A percentile compares a stretch with the other conserved stretches of the same genome.
Evolutionary conservation across 1,140 invertebrate species (phyloP).

Genomic region (Cotesia vestalis): DNA sequence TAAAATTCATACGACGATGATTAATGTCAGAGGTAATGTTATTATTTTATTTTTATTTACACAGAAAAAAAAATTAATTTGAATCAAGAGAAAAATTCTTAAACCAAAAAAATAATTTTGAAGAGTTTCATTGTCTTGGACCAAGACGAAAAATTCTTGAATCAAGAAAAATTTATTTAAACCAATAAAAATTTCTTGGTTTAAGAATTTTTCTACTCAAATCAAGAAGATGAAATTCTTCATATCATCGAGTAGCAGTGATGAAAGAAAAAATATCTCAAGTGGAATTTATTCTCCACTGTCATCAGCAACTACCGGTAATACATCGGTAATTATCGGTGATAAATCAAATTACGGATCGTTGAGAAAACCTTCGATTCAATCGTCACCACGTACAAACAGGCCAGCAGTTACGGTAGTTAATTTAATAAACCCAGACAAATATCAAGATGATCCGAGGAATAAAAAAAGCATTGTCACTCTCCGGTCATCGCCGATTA

Average conservation of each 20-base stretch:
- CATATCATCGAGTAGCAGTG: background rate
- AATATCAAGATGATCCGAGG: background rate
- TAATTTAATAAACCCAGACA: constrained; percentile 30
- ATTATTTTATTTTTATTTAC: background rate
- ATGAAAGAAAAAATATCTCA: background rate
- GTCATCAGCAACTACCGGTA: constrained; percentile 2
- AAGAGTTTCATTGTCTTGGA: no score
- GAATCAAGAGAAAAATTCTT: no score
- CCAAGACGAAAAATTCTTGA: no score
- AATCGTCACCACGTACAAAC: background rate
- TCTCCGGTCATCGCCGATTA: background rate
- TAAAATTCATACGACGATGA: constrained; percentile 35
- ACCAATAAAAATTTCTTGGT: no score
- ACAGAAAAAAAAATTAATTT: no score
- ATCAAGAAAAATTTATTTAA: no score
- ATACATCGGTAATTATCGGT: constrained; percentile 31
- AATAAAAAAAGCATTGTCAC: constrained; percentile 29
- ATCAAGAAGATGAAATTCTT: no score
- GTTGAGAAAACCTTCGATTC: constrained; percentile 1
- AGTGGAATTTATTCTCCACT: constrained; percentile 15
- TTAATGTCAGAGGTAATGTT: constrained; percentile 25
- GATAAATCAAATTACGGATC: constrained; percentile 21
- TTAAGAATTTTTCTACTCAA: no score
- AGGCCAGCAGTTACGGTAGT: constrained; percentile 17
- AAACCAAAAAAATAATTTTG: no score